phyloP scores from a whole-genome alignment of 2,113 vertebrate genomes.

The Dolichallabes microphthalmus region DNA sequence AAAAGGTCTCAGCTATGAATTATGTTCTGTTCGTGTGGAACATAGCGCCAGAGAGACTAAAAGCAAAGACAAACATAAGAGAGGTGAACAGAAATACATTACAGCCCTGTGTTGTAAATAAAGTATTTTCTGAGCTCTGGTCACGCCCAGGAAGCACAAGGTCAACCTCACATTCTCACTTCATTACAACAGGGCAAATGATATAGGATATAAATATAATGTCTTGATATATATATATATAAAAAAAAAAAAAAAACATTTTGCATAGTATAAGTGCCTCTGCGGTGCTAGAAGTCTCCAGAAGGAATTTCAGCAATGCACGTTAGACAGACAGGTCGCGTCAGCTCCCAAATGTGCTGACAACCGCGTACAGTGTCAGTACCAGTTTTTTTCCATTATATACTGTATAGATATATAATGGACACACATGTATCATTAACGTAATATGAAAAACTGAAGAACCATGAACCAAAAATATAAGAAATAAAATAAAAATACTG shows the following conservation, averaged over 20 bases:
- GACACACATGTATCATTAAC: slow-evolving; percentile 10
- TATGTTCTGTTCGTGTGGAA: background rate
- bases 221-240: background rate
- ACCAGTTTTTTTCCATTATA: slow-evolving; percentile 50
- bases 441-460: slow-evolving; percentile 41
- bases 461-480: slow-evolving; percentile 24
- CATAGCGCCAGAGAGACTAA: background rate
- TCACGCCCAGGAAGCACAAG: slow-evolving; percentile 7
- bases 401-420: slow-evolving; percentile 18
- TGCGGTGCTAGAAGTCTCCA: slow-evolving; percentile 2
- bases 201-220: background rate
- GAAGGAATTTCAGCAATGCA: slow-evolving; percentile 63
- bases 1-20: background rate
- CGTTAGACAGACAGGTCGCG: slow-evolving; percentile 69
- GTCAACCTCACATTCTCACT: background rate
- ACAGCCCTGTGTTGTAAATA: background rate
- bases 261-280: slow-evolving; percentile 39
- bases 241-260: background rate
- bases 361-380: slow-evolving; percentile 65
- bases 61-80: background rate
- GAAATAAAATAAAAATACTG: slow-evolving; percentile 34
- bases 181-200: background rate
- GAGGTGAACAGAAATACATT: background rate
- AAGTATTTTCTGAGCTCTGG: background rate
- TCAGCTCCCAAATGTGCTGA: slow-evolving; percentile 40